These are phyloP conservation scores for Aldrovandia affinis DNA, from an alignment of 2,797 vertebrate species.

Conservation along the genomic window DNA sequence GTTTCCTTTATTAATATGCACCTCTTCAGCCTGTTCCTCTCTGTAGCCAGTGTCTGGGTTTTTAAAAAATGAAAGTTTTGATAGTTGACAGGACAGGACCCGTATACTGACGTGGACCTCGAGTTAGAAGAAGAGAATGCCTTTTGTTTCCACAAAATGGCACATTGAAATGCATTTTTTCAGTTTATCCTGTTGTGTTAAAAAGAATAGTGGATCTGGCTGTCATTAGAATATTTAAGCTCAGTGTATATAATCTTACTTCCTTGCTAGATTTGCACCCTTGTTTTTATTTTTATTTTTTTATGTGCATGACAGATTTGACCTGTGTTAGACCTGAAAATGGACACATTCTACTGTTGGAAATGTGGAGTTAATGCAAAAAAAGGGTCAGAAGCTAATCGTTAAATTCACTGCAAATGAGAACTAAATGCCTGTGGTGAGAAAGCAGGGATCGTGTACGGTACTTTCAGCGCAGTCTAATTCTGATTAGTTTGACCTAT, in stretches of 20 bases:
- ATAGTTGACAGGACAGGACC: conserved; percentile 22
- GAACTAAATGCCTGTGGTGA: conserved; percentile 25
- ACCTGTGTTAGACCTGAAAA: conserved; percentile 36
- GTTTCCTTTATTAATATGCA: conserved; percentile 40
- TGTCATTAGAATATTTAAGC: conserved; percentile 33
- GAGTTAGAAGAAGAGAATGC: conserved; percentile 5
- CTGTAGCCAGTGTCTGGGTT: conserved; percentile 30
- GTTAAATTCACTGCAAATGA: conserved; percentile 28
- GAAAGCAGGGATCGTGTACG: conserved; percentile 19
- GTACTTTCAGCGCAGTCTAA: conserved; percentile 40
- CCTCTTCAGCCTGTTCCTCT: conserved; percentile 34
- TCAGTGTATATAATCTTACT: conserved; percentile 29
- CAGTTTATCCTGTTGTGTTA: background rate
- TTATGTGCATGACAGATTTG: conserved; percentile 39
- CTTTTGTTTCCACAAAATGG: conserved; percentile 28
- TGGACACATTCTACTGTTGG: conserved; percentile 17
- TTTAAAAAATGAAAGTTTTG: conserved; percentile 1
- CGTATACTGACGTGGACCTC: background rate
- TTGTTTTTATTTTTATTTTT: conserved; percentile 28
- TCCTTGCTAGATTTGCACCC: conserved; percentile 32
- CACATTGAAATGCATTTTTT: background rate
- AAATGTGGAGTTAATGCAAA: conserved; percentile 28
- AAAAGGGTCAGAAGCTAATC: conserved; percentile 18
- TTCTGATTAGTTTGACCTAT: conserved; percentile 37
- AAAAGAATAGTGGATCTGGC: conserved; percentile 26